phyloP scores from a whole-genome alignment of 1,140 invertebrate species.

The Eubasilissa regina region DNA sequence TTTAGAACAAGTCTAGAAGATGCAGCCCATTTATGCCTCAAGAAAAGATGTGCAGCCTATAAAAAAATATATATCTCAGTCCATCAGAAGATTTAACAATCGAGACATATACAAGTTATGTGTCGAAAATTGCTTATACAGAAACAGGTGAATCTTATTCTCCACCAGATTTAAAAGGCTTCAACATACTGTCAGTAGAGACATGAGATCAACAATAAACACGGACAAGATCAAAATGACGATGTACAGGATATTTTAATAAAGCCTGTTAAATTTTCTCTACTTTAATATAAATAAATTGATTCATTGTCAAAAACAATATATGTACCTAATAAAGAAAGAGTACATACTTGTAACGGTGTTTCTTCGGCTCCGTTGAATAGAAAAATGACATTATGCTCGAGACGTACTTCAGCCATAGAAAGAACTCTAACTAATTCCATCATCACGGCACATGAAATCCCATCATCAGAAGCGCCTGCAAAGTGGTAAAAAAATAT shows the following conservation, averaged over 20 bases:
- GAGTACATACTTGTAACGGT: conserved; percentile 68
- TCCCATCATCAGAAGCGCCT: conserved; percentile 84
- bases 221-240: background rate
- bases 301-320: background rate
- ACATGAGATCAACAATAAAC: background rate
- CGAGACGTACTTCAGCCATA: conserved; percentile 69
- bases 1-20: conserved; percentile 81
- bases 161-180: no score
- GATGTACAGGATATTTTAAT: background rate
- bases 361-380: conserved; percentile 89
- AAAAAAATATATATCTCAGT: background rate
- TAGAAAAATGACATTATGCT: conserved; percentile 79
- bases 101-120: background rate
- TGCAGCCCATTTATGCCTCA: conserved; percentile 82
- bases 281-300: background rate
- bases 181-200: no score
- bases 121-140: background rate
- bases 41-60: conserved; percentile 77
- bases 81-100: background rate
- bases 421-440: conserved; percentile 80
- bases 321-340: background rate
- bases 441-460: conserved; percentile 84
- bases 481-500: conserved; percentile 52
- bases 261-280: background rate
- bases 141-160: no score